Evolutionary conservation across 2,113 vertebrate genomes (phyloP).

Genomic region (Azemiops feae): DNA sequence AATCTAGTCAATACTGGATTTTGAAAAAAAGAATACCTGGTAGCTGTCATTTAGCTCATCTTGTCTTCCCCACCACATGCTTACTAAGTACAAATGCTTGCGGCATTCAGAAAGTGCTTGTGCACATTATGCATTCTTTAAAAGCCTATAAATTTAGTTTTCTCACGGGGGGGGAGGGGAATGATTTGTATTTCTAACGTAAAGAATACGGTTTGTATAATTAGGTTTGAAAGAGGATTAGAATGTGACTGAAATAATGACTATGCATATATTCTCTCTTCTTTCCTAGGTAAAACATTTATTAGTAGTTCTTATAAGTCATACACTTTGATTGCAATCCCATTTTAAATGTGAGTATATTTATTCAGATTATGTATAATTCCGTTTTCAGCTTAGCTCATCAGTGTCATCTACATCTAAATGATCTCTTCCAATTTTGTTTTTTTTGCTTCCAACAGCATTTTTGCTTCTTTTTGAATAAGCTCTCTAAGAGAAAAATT

Average conservation of each 20-base stretch:
- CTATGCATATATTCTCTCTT: background rate
- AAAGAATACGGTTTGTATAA: background rate
- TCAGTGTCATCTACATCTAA: conserved; percentile 22
- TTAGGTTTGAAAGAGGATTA: conserved; percentile 4
- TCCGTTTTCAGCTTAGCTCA: conserved; percentile 1
- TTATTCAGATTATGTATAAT: conserved; percentile 27
- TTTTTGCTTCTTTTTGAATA: background rate
- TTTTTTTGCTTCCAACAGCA: background rate
- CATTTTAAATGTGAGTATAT: conserved; percentile 19
- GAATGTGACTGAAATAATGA: conserved; percentile 8
- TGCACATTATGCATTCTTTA: background rate
- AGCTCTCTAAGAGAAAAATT: background rate
- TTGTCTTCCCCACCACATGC: background rate
- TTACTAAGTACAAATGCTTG: background rate
- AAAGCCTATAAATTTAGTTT: background rate
- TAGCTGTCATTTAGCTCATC: background rate
- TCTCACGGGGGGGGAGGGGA: background rate
- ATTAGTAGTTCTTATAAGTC: conserved; percentile 20
- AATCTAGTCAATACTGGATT: background rate
- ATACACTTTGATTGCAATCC: conserved; percentile 22
- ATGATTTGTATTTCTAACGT: background rate
- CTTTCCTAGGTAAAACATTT: conserved; percentile 2
- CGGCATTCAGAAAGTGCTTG: background rate
- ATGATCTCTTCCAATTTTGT: background rate
- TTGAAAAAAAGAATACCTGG: background rate